Percentiles rank a stretch among this genome's conserved stretches.
These are phyloP conservation scores for Callospermophilus lateralis DNA, from an alignment of 2,113 vertebrate genomes.

Conservation along the genomic window DNA sequence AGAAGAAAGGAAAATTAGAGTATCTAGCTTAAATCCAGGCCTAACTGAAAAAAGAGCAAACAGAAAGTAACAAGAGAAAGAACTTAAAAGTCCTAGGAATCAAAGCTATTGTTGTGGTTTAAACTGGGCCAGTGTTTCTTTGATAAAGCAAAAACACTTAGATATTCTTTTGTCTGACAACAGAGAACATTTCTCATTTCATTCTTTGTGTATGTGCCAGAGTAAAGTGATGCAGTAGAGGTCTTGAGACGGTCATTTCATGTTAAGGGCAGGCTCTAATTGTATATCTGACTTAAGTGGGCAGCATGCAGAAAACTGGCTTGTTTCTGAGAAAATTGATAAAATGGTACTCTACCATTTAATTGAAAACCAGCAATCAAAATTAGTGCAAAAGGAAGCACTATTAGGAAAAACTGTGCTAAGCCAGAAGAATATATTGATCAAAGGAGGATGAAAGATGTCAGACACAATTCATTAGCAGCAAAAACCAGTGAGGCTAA, in stretches of 20 bases:
- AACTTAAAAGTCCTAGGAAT: background rate
- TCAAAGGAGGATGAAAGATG: slow-evolving; percentile 30
- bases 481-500: slow-evolving; percentile 43
- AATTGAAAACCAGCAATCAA: slow-evolving; percentile 43
- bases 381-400: slow-evolving; percentile 61
- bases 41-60: slow-evolving; percentile 23
- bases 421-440: slow-evolving; percentile 42
- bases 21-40: background rate
- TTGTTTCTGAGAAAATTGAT: slow-evolving; percentile 3
- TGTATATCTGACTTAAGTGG: background rate
- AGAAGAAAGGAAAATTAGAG: slow-evolving; percentile 6
- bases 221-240: background rate
- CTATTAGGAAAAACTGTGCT: slow-evolving; percentile 57
- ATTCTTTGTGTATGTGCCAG: slow-evolving; percentile 23
- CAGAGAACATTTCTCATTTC: background rate
- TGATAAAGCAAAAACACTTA: background rate
- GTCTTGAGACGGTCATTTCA: background rate
- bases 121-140: background rate
- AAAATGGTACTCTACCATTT: slow-evolving; percentile 40
- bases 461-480: slow-evolving; percentile 53
- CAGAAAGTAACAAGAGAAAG: slow-evolving; percentile 26
- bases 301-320: background rate
- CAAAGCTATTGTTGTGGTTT: slow-evolving; percentile 31
- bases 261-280: background rate
- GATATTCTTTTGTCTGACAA: slow-evolving; percentile 14